phyloP scores from a whole-genome alignment of 2,113 vertebrate species.

The Pleuronectes platessa region DNA sequence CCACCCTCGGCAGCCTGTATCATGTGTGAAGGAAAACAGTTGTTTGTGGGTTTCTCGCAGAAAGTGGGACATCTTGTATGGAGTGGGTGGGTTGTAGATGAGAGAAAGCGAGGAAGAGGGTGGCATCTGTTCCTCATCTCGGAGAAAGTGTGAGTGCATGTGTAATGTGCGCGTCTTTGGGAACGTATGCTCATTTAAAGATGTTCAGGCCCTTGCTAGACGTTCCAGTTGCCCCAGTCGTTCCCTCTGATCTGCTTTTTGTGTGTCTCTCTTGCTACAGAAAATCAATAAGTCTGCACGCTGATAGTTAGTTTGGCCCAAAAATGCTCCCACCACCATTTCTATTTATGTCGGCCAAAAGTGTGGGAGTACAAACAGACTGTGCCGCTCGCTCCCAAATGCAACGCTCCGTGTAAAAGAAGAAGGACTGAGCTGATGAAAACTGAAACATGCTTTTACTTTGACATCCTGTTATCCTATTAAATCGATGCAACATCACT shows the following conservation, averaged over 20 bases:
- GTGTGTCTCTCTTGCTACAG: constrained; percentile 44
- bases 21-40: constrained; percentile 37
- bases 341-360: constrained; percentile 66
- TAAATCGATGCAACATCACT: constrained; percentile 19
- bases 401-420: constrained; percentile 43
- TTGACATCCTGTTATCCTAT: neutral
- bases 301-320: constrained; percentile 60
- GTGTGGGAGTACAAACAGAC: constrained; percentile 69
- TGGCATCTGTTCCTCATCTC: constrained; percentile 47
- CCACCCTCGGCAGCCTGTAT: constrained; percentile 23
- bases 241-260: constrained; percentile 41
- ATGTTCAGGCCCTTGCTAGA: constrained; percentile 31
- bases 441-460: constrained; percentile 39
- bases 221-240: constrained; percentile 25
- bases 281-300: constrained; percentile 71
- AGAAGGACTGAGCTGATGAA: constrained; percentile 43
- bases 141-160: neutral
- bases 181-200: constrained; percentile 43
- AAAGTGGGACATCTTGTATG: constrained; percentile 54
- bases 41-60: constrained; percentile 44
- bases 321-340: constrained; percentile 62
- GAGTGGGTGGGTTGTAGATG: constrained; percentile 27
- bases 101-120: constrained; percentile 23
- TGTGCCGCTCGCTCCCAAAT: constrained; percentile 50
- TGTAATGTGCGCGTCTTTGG: constrained; percentile 9